Conservation (phyloP, 2,113 vertebrate species). For the Jacana jacana region DNA sequence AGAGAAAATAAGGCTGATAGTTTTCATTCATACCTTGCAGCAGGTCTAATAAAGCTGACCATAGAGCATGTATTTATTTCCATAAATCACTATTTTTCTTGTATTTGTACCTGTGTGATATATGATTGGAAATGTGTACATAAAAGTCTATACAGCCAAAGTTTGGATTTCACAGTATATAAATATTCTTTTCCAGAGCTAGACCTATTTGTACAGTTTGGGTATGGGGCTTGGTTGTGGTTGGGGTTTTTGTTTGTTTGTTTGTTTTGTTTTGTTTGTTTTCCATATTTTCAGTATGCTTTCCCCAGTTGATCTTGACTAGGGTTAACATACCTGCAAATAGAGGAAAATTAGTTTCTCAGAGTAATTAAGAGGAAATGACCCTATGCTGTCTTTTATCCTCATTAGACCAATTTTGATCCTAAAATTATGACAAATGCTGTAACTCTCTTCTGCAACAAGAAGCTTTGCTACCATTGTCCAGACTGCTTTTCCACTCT, state of each 20-base stretch:
- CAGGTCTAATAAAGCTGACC: background rate
- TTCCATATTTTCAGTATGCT: background rate
- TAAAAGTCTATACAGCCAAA: background rate
- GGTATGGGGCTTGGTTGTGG: too few relatives aligned
- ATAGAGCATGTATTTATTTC: background rate
- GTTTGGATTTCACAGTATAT: background rate
- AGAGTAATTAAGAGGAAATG: background rate
- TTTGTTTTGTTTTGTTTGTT: background rate
- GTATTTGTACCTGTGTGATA: background rate
- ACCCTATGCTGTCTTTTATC: background rate
- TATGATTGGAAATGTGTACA: background rate
- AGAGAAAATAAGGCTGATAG: background rate
- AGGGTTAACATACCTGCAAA: background rate
- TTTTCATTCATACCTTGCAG: fast-evolving
- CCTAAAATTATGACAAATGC: background rate
- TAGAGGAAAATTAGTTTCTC: background rate
- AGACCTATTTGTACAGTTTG: background rate
- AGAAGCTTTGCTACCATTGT: background rate
- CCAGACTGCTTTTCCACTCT: background rate
- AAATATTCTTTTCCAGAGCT: background rate
- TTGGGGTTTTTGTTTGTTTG: background rate
- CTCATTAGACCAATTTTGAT: background rate
- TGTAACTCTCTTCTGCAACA: background rate
- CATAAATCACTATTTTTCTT: background rate
- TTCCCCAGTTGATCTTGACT: background rate